phyloP scores from a whole-genome alignment of 2,113 vertebrate species.

The Astatoreochromis straeleni region DNA sequence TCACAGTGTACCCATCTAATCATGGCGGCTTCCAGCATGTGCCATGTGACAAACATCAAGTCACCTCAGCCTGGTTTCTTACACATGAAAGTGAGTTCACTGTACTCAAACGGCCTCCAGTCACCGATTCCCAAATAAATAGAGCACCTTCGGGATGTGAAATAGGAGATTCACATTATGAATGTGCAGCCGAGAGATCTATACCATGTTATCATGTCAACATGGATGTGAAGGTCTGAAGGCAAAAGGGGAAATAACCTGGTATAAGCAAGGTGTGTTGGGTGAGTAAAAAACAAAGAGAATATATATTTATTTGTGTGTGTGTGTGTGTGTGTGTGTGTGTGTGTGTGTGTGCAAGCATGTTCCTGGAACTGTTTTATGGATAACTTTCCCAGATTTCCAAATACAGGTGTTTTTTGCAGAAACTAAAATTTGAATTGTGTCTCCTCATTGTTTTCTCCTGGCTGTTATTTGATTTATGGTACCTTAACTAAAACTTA shows the following conservation, averaged over 20 bases:
- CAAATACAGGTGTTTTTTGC: neutral
- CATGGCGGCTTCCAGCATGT: neutral
- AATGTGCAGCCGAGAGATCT: neutral
- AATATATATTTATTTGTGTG: neutral
- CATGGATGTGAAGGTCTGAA: neutral
- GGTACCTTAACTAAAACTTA: neutral
- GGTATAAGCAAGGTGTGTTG: neutral
- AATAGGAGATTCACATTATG: neutral
- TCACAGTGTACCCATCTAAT: neutral
- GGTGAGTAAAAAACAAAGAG: neutral
- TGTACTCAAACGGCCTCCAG: neutral
- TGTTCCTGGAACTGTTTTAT: neutral
- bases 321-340: rapidly evolving
- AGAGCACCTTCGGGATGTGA: neutral
- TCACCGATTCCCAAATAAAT: too few species aligned
- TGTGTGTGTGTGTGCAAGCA: rapidly evolving
- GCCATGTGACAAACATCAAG: neutral
- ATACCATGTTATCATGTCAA: neutral
- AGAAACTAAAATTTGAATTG: neutral
- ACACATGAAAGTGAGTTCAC: neutral
- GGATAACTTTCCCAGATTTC: neutral
- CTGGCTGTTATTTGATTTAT: neutral
- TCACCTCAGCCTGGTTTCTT: neutral
- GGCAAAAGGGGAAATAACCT: neutral
- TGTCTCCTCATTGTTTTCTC: neutral